These are phyloP conservation scores for Corydoras sp. DNA, from an alignment of 2,113 vertebrate genomes.

Conservation along the genomic window DNA sequence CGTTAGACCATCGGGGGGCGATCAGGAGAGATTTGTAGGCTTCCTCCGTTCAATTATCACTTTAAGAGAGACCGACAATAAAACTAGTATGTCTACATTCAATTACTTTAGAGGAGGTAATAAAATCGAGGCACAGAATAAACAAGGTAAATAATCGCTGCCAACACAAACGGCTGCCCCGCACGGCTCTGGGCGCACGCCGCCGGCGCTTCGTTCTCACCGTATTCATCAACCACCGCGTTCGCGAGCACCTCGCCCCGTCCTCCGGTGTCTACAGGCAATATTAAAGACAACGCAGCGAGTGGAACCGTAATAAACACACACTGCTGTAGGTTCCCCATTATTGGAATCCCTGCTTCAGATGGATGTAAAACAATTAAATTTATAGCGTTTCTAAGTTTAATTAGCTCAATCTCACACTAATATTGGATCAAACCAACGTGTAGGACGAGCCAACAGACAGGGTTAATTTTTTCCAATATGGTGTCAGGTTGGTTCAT, in stretches of 20 bases:
- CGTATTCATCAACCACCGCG: constrained; percentile 20
- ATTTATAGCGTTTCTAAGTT: too few species aligned
- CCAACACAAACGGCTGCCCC: background rate
- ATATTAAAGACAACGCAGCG: constrained; percentile 22
- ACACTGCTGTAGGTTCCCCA: background rate
- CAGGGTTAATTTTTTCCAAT: too few species aligned
- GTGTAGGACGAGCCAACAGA: too few species aligned
- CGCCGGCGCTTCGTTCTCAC: too few species aligned
- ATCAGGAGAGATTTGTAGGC: constrained; percentile 5
- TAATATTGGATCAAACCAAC: too few species aligned
- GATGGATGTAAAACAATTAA: too few species aligned
- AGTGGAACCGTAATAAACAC: background rate
- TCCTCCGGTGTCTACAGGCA: constrained; percentile 3
- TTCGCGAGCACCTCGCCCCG: constrained; percentile 13
- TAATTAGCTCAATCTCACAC: too few species aligned
- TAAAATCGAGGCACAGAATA: constrained; percentile 11
- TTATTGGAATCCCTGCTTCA: too few species aligned
- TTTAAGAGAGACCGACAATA: constrained; percentile 13
- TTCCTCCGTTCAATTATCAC: constrained; percentile 8
- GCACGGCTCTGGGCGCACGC: too few species aligned
- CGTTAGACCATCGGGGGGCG: constrained; percentile 14
- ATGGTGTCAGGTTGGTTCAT: too few species aligned
- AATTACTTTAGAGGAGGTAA: constrained; percentile 28
- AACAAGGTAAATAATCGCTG: constrained; percentile 22
- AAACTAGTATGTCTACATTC: constrained; percentile 8